Evolutionary conservation across 2,797 vertebrate genomes (phyloP), one percentile per base, ranked within the genome.

Genomic region (Poliocrania exsul): DNA sequence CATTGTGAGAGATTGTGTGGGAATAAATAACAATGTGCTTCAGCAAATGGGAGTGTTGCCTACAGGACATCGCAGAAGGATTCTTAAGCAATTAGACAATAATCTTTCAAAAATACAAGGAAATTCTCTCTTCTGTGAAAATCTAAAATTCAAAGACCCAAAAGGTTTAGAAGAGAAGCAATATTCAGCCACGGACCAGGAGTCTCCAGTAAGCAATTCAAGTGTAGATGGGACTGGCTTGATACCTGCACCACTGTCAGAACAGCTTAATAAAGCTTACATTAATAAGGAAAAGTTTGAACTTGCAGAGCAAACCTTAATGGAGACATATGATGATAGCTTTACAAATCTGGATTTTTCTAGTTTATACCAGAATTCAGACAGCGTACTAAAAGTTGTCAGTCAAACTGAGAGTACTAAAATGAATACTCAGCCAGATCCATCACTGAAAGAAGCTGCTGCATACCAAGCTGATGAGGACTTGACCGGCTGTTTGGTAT

Each of bases 61-160:
- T 26, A 99, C 99, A 1, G 99, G 99, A 47, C 99, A 99, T 87
- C 98, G 99, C 5, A 97, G 98, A 67, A 98, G 99, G 83, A 99
- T 99, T 86, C 98, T 99, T 33, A 97, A 98, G 51, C 98, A 99
- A 85, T 91, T 99, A 93, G 98, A 99, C 53, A 96, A 95, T 31
- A 23, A 87, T 87, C 62, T 97, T 86, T 85, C 58, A 31, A 96
- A 96, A 94, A 94, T 93, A 91, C 93, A 94, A 49, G 96, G 88
- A 50, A 85, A 81, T 51, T 71, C 75, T 61, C n/a, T 92, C 38
- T 91, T 93, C 38, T 0, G 3, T 90, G 95, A 97, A 88, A 88
- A 95, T 71, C 50, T 86, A 12, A 97, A 97, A 90, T 40, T 75
- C 24, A 95, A 92, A 79, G 90, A 79, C 25, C 65, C 57, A 11